phyloP scores from a whole-genome alignment of 2,113 vertebrate species.

The Sakesphorus luctuosus region DNA sequence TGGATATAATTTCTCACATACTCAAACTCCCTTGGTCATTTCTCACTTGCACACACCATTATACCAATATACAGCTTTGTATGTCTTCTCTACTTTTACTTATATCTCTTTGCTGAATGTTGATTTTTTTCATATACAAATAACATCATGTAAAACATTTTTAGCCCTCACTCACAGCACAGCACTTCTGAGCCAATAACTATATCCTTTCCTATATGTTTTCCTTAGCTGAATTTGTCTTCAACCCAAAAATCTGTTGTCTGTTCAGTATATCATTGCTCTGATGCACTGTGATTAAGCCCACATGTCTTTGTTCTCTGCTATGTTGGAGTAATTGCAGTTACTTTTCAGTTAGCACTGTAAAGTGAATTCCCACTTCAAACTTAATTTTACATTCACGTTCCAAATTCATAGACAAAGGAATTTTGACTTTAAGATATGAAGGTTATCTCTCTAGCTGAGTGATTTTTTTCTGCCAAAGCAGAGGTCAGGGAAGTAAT shows the following conservation, averaged over 20 bases:
- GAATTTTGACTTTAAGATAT: constrained; percentile 29
- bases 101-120: neutral
- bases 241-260: neutral
- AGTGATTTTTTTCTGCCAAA: constrained; percentile 1
- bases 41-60: neutral
- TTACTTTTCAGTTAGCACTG: neutral
- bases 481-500: constrained; percentile 29
- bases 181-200: neutral
- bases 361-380: constrained; percentile 11
- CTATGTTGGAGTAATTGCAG: neutral
- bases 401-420: constrained; percentile 3
- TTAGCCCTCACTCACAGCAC: neutral
- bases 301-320: neutral
- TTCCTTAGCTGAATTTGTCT: neutral
- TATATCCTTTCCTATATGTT: neutral
- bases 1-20: neutral
- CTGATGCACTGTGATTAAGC: neutral
- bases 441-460: neutral
- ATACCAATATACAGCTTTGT: neutral
- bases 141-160: neutral
- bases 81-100: neutral
- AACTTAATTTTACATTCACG: neutral
- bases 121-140: neutral
- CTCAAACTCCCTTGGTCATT: neutral
- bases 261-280: neutral